Percentiles rank a stretch among this genome's conserved stretches.
Evolutionary conservation across 2,113 vertebrate genomes (phyloP).

Genomic region (Platycercus adscitus): DNA sequence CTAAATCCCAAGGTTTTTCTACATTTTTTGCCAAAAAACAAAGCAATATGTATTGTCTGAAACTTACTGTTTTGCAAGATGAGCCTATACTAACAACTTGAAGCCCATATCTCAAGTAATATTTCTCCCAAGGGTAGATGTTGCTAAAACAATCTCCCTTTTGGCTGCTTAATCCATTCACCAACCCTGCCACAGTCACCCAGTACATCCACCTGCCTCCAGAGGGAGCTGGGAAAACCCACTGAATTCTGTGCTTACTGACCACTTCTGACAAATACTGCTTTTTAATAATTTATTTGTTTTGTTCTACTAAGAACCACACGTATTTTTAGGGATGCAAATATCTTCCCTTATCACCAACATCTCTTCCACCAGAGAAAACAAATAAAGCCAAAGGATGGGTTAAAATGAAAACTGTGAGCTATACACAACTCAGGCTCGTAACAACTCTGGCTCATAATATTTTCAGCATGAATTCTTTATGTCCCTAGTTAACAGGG

Average conservation of each 20-base stretch:
- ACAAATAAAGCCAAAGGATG: neutral
- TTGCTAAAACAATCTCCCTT: neutral
- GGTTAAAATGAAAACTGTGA: neutral
- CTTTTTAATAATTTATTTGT: neutral
- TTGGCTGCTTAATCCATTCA: neutral
- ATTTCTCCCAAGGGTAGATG: neutral
- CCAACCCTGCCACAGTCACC: neutral
- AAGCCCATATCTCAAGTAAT: neutral
- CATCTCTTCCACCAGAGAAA: neutral
- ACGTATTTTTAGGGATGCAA: neutral
- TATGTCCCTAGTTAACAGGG: slow-evolving; percentile 7
- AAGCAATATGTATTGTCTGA: neutral
- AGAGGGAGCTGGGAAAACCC: neutral
- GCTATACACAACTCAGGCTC: neutral
- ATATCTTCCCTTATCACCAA: neutral
- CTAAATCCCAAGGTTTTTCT: neutral
- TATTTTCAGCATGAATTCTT: slow-evolving; percentile 50
- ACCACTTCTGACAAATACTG: neutral
- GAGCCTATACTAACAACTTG: neutral
- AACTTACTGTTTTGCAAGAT: neutral
- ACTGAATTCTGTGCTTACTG: neutral
- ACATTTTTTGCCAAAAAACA: neutral
- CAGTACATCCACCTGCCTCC: neutral
- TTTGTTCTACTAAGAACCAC: neutral
- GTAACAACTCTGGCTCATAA: neutral